These are phyloP conservation scores for Drosophila tripunctata DNA, from an alignment of 2,888 invertebrate species.

Conservation along the genomic window DNA sequence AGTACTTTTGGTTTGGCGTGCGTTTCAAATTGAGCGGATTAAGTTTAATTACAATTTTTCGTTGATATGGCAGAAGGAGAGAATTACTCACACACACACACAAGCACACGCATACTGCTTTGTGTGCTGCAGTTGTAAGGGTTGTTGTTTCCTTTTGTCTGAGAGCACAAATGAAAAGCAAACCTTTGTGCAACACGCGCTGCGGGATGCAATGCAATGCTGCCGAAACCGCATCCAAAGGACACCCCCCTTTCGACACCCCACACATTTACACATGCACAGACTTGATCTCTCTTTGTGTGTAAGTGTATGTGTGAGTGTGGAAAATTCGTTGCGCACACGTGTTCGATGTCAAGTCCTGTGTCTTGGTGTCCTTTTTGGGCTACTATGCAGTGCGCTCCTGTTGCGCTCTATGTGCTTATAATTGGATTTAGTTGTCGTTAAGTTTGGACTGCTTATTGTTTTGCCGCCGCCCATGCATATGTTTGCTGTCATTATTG, in stretches of 20 bases:
- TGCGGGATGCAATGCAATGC: slow-evolving; percentile 63
- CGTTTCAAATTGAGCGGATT: slow-evolving; percentile 81
- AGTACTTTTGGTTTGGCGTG: slow-evolving; percentile 54
- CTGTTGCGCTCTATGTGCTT: slow-evolving; percentile 61
- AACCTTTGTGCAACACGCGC: slow-evolving; percentile 66
- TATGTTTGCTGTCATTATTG: slow-evolving; percentile 68
- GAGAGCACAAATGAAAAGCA: slow-evolving; percentile 66
- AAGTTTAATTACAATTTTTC: slow-evolving; percentile 81
- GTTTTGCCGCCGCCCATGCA: slow-evolving; percentile 54
- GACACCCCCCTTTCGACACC: slow-evolving; percentile 16
- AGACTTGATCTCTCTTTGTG: slow-evolving; percentile 6
- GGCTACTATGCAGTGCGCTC: slow-evolving; percentile 35
- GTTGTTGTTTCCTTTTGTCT: slow-evolving; percentile 69
- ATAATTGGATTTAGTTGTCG: slow-evolving; percentile 78
- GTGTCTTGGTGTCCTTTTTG: slow-evolving; percentile 5
- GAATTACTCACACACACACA: slow-evolving; percentile 6
- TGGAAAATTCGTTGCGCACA: slow-evolving; percentile 67
- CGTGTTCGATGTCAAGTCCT: slow-evolving; percentile 48
- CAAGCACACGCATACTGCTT: slow-evolving; percentile 22
- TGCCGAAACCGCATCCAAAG: slow-evolving; percentile 43
- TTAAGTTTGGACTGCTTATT: slow-evolving; percentile 69
- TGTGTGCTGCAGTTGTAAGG: slow-evolving; percentile 62
- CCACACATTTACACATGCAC: neutral
- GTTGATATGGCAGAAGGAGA: slow-evolving; percentile 14
- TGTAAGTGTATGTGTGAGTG: neutral